Evolutionary conservation across 2,888 invertebrate species (phyloP).

Genomic region (Tinea pellionella): DNA sequence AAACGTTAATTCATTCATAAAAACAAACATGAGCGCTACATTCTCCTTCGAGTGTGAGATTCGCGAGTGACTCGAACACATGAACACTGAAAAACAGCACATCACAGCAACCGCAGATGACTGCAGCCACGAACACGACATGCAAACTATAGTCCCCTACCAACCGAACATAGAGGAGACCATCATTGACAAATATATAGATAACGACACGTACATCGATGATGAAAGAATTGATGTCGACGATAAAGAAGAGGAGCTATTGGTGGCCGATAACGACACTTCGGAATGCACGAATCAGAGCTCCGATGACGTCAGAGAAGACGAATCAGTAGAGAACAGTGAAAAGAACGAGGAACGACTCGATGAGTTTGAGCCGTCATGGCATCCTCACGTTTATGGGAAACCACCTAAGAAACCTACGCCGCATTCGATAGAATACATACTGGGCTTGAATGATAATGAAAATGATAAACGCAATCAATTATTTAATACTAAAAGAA

Average conservation of each 20-base stretch:
- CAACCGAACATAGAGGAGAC: constrained; percentile 25
- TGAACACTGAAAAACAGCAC: not conserved
- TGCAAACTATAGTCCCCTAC: constrained; percentile 51
- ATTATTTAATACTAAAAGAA: constrained; percentile 46
- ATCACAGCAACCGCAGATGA: not conserved
- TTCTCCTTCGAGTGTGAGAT: constrained; percentile 42
- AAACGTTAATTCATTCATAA: constrained; percentile 59
- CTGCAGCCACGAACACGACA: no score
- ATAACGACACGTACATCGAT: not conserved
- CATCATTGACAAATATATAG: not conserved
- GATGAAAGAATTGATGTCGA: constrained; percentile 45
- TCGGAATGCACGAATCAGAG: constrained; percentile 10
- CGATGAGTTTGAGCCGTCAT: constrained; percentile 59
- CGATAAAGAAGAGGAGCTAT: constrained; percentile 26
- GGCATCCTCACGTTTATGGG: constrained; percentile 92
- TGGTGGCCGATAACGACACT: constrained; percentile 3
- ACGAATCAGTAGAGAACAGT: not conserved
- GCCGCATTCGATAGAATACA: constrained; percentile 89
- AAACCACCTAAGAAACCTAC: constrained; percentile 85
- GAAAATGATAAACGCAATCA: constrained; percentile 31
- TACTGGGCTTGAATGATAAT: constrained; percentile 73
- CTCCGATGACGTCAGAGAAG: not conserved
- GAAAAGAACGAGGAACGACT: constrained; percentile 7
- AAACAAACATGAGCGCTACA: constrained; percentile 52
- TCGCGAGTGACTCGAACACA: constrained; percentile 25